phyloP scores from a whole-genome alignment of 2,888 invertebrate genomes.

The Pteria penguin region DNA sequence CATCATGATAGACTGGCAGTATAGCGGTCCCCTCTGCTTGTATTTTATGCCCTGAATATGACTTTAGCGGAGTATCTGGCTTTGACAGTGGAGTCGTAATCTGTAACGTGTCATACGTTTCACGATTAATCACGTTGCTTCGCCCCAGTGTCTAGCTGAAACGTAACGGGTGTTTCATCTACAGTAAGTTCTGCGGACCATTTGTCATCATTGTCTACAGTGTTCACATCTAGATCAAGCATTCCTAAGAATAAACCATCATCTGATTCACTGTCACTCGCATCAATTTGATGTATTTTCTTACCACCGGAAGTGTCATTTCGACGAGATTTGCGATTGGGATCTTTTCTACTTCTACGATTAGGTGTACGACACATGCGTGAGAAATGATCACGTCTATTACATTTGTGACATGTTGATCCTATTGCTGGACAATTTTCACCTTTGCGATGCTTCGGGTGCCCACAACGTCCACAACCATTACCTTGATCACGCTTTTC shows the following conservation, averaged over 20 bases:
- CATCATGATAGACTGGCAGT: conserved; percentile 17
- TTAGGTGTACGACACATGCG: conserved; percentile 22
- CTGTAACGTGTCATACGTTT: conserved; percentile 32
- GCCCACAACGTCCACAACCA: conserved; percentile 6
- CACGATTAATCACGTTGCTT: conserved; percentile 39
- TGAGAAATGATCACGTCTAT: conserved; percentile 40
- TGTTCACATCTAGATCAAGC: not conserved
- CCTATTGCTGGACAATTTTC: conserved; percentile 37
- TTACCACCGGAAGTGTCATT: not conserved
- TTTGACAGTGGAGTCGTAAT: conserved; percentile 27
- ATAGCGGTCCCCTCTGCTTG: conserved; percentile 21
- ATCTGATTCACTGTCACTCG: conserved; percentile 17
- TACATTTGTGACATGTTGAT: conserved; percentile 34
- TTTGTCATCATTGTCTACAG: conserved; percentile 21
- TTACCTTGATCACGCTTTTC: not conserved
- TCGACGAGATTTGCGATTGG: too few relatives aligned
- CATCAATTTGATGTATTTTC: too few relatives aligned
- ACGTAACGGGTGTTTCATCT: conserved; percentile 19
- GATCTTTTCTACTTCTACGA: too few relatives aligned
- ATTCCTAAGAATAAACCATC: conserved; percentile 11
- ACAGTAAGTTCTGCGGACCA: conserved; percentile 24
- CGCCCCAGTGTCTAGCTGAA: conserved; percentile 48
- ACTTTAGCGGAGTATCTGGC: conserved; percentile 28
- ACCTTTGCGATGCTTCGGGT: not conserved
- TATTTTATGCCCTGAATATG: conserved; percentile 41